Percentiles rank a stretch among this genome's conserved stretches.
Evolutionary conservation across 23 tunicate genomes (phyloP).

Genomic region (Styela plicata): DNA sequence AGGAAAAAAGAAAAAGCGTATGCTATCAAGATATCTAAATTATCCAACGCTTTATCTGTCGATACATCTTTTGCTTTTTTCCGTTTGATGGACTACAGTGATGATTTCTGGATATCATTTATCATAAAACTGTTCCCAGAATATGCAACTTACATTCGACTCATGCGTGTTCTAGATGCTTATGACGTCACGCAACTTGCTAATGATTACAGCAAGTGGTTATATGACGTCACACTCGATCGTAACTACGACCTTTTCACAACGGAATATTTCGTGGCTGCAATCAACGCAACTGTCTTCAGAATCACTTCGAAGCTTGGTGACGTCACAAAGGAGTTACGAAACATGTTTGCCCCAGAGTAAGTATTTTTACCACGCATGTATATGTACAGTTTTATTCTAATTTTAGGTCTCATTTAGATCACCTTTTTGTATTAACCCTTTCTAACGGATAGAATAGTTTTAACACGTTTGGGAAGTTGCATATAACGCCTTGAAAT

Average conservation of each 20-base stretch:
- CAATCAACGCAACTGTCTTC: not conserved
- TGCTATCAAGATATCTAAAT: not conserved
- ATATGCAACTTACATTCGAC: not conserved
- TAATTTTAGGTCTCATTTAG: too few relatives aligned
- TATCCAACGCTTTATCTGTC: not conserved
- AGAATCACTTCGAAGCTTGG: conserved; percentile 5
- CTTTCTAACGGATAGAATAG: too few relatives aligned
- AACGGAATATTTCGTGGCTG: not conserved
- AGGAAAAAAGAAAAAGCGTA: not conserved
- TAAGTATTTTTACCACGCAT: too few relatives aligned
- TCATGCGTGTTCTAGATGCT: conserved; percentile 17
- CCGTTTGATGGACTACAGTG: not conserved
- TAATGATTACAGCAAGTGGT: not conserved
- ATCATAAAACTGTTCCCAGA: not conserved
- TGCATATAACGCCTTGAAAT: too few relatives aligned
- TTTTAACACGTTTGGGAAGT: too few relatives aligned
- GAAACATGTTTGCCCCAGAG: not conserved
- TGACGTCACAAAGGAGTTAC: not conserved
- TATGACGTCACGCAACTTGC: not conserved
- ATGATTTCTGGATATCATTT: not conserved
- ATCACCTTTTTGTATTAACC: too few relatives aligned
- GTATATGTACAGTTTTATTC: too few relatives aligned
- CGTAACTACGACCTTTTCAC: not conserved
- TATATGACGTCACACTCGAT: not conserved
- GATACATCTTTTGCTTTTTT: not conserved